Conservation (phyloP, 2,113 vertebrate genomes). For the Sturnira hondurensis region DNA sequence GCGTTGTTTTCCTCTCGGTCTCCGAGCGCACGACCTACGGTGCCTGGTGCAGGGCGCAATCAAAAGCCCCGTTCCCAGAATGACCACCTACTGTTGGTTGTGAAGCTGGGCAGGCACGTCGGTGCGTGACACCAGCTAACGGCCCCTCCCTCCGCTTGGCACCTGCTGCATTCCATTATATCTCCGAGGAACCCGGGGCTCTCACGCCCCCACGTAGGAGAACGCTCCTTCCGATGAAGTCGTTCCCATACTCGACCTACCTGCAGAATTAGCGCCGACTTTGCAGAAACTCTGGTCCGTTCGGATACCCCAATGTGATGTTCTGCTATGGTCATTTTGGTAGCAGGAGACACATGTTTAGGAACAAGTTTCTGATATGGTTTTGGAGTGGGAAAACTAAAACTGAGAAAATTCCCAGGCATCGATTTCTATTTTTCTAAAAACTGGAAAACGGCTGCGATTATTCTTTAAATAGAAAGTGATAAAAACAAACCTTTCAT, state of each 20-base stretch:
- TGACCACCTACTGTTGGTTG: rapidly evolving
- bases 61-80: not conserved
- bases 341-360: not conserved
- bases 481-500: slow-evolving; percentile 31
- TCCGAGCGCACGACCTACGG: not conserved
- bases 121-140: not conserved
- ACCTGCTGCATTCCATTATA: not conserved
- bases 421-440: slow-evolving; percentile 32
- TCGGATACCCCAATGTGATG: not conserved
- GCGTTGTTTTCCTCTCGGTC: not conserved
- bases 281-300: not conserved
- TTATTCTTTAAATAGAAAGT: slow-evolving; percentile 34
- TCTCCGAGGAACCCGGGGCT: too few relatives aligned
- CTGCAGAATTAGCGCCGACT: rapidly evolving
- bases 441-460: not conserved
- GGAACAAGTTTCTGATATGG: not conserved
- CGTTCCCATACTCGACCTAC: rapidly evolving
- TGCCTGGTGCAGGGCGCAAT: rapidly evolving
- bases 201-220: too few relatives aligned
- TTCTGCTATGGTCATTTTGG: too few relatives aligned
- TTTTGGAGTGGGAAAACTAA: not conserved
- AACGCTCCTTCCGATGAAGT: rapidly evolving
- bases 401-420: slow-evolving; percentile 12
- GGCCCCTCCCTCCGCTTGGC: not conserved
- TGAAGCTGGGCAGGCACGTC: not conserved